Evolutionary conservation across 1,140 invertebrate species (phyloP).

Genomic region (Pogonomyrmex californicus): DNA sequence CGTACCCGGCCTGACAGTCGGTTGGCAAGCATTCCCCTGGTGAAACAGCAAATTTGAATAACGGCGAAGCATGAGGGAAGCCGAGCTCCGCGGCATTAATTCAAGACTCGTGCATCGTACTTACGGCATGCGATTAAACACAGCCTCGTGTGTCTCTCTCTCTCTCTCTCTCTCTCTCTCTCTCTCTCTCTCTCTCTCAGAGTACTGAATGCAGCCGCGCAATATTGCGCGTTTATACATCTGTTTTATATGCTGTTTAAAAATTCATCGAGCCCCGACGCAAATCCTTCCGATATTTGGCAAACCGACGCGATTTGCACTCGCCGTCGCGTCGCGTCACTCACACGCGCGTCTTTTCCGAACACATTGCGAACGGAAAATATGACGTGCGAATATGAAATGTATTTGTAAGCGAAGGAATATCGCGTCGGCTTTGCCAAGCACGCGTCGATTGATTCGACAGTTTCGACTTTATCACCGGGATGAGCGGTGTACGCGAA

Average conservation of each 20-base stretch:
- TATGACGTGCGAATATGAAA: not conserved
- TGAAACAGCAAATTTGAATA: conserved; percentile 53
- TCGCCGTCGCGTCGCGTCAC: not conserved
- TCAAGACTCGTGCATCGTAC: conserved; percentile 26
- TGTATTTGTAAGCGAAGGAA: conserved; percentile 2
- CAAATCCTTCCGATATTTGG: conserved; percentile 1
- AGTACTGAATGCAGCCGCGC: not conserved
- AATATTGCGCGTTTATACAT: conserved; percentile 25
- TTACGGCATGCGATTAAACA: conserved; percentile 50
- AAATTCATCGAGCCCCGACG: conserved; percentile 14
- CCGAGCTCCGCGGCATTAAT: conserved; percentile 44
- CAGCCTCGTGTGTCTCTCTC: not conserved
- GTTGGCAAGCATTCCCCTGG: conserved; percentile 26
- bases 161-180: not conserved
- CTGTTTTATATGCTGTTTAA: conserved; percentile 8
- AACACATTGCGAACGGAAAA: not conserved
- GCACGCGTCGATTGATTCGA: conserved; percentile 25
- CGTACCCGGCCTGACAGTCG: conserved; percentile 19
- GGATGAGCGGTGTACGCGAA: not conserved
- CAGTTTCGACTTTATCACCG: conserved; percentile 24
- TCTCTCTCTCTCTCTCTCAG: not conserved
- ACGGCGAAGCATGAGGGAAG: conserved; percentile 27
- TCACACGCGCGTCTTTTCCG: not conserved
- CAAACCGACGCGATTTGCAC: not conserved
- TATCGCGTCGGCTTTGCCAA: not conserved